Conservation (phyloP, 2,113 vertebrate genomes). For the Tragelaphus buxtoni region DNA sequence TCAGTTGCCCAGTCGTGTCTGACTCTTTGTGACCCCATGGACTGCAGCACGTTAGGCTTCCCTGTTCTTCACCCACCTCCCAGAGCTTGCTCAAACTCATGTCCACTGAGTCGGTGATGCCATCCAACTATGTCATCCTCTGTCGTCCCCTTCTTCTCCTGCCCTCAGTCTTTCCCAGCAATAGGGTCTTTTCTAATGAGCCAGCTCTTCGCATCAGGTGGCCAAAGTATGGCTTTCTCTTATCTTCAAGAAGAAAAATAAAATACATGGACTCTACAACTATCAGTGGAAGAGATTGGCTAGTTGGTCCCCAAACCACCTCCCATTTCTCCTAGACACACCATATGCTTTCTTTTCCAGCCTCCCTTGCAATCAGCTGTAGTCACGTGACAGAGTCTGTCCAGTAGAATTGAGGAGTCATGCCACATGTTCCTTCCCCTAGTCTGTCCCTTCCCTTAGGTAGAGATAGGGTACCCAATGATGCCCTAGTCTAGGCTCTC, state of each 20-base stretch:
- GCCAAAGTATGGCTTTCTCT: neutral
- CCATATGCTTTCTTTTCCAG: neutral
- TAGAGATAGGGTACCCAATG: fast-evolving
- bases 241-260: neutral
- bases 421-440: fast-evolving
- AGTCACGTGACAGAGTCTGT: neutral
- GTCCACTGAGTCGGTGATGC: neutral
- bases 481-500: neutral
- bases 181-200: neutral
- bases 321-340: neutral
- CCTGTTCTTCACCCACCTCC: neutral
- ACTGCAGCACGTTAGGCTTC: neutral
- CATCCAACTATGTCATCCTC: neutral
- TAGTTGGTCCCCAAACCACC: neutral
- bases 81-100: neutral
- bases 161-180: neutral
- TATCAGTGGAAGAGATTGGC: neutral
- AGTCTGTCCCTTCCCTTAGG: neutral
- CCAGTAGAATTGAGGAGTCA: neutral
- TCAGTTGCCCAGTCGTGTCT: neutral
- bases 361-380: neutral
- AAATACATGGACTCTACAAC: neutral
- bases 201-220: neutral
- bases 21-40: neutral
- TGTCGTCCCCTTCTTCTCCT: neutral